phyloP scores from a whole-genome alignment of 2,888 invertebrate genomes.

The Dorcus parallelipipedus region DNA sequence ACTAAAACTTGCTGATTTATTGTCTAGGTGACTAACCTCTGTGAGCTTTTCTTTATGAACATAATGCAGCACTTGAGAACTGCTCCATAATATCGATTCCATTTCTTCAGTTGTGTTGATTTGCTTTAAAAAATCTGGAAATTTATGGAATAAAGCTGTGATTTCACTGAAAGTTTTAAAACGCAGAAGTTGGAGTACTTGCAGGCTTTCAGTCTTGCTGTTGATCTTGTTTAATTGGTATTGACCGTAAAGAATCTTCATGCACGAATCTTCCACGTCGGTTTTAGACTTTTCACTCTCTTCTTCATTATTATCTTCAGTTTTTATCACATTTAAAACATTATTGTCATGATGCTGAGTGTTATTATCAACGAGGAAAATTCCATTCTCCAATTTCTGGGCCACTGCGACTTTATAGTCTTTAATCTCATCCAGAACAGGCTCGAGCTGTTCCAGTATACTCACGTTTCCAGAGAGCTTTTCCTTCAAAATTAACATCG shows the following conservation, averaged over 20 bases:
- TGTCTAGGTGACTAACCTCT: slow-evolving; percentile 14
- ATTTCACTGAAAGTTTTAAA: slow-evolving; percentile 29
- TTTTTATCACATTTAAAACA: background rate
- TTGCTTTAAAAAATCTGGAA: slow-evolving; percentile 32
- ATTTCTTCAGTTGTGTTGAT: slow-evolving; percentile 28
- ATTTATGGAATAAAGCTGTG: slow-evolving; percentile 31
- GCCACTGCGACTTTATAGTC: slow-evolving; percentile 40
- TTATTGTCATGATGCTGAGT: slow-evolving; percentile 19
- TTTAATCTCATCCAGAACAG: slow-evolving; percentile 49
- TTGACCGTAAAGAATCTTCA: slow-evolving; percentile 42
- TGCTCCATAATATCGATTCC: slow-evolving; percentile 38
- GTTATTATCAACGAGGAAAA: slow-evolving; percentile 52
- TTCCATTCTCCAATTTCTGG: slow-evolving; percentile 55
- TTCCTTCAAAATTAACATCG: slow-evolving; percentile 53
- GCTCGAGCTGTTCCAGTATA: slow-evolving; percentile 39
- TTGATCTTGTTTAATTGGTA: slow-evolving; percentile 44
- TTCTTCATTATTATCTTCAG: background rate
- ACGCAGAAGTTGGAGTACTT: slow-evolving; percentile 33
- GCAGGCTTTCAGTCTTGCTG: slow-evolving; percentile 38
- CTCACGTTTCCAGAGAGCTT: slow-evolving; percentile 46
- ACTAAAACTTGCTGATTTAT: slow-evolving; percentile 49
- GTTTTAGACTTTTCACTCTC: slow-evolving; percentile 22
- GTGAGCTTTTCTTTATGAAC: slow-evolving; percentile 25
- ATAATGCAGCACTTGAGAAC: slow-evolving; percentile 41
- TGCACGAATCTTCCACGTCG: slow-evolving; percentile 24